Evolutionary conservation across 1,140 invertebrate genomes (phyloP), one percentile per base, ranked within the genome.

Genomic region (Reticulitermes speratus): DNA sequence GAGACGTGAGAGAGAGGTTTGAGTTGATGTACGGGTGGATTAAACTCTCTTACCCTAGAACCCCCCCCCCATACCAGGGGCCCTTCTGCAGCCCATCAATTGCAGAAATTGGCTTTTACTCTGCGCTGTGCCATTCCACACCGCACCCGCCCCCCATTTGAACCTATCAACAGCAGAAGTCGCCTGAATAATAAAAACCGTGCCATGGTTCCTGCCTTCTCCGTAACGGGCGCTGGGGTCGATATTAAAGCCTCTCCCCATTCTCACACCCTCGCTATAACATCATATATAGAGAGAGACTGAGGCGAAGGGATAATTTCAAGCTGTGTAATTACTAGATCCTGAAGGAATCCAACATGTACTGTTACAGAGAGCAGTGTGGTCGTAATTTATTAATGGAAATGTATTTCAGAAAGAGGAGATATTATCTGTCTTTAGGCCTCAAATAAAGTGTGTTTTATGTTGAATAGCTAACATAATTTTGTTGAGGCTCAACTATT

Each of bases 111-210:
- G 65, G 65, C 65, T 75, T 75, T 75, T 75, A 25, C 65, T 75
- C 65, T 30, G 65, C 65, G 65, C 65, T 75, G n/a, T 75, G 65
- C 65, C 65, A 75, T 75, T 75, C 65, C n/a, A 30, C 7, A 75
- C 65, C 65, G 65, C 65, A 75, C 65, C 38, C 65, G 65, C 65
- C 65, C 65, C 7, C 65, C 65, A 75, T 75, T 75, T 75, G 65
- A 25, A 75, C 65, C 65, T 75, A 75, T 75, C 65, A 75, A 75
- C 65, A 75, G 65, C 65, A 75, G 65, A 75, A 75, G 65, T 30
- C 65, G 65, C 65, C 65, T 75, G 65, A 75, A 75, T 75, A 75
- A 75, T 75, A 75, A 75, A 75, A 75, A 75, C 65, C n/a, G n/a
- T 75, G 65, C 65, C 65, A 75, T 75, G 65, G 65, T 25, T 75